A percentile compares a stretch with the other conserved stretches of the same genome.
Evolutionary conservation across 2,797 vertebrate species (phyloP).

Genomic region (Argentina silus): DNA sequence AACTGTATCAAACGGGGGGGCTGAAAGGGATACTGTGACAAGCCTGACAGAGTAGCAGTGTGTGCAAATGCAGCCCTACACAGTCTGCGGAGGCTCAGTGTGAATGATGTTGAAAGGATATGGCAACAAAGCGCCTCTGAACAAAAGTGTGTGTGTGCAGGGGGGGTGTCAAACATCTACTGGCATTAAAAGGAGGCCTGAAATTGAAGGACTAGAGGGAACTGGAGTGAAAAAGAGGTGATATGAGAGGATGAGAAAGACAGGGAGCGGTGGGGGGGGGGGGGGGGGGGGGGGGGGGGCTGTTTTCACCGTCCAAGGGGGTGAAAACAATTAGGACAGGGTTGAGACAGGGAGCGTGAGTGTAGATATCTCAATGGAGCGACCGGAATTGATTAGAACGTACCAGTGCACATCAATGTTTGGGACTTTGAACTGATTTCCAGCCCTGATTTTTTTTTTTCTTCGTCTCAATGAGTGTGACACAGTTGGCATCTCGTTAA

Average conservation of each 20-base stretch:
- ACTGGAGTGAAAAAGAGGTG: slow-evolving; percentile 52
- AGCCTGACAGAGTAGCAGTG: slow-evolving; percentile 18
- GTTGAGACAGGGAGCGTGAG: not conserved
- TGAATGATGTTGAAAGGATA: slow-evolving; percentile 52
- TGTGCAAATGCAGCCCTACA: slow-evolving; percentile 21
- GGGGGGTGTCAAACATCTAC: slow-evolving; percentile 12
- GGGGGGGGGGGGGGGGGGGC: not conserved
- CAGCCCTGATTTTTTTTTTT: slow-evolving; percentile 13
- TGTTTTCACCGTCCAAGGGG: not conserved
- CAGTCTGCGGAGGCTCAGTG: slow-evolving; percentile 36
- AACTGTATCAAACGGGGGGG: slow-evolving; percentile 34
- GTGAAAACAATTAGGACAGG: not conserved
- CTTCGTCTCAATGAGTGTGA: not conserved
- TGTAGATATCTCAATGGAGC: slow-evolving; percentile 44
- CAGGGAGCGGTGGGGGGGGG: not conserved
- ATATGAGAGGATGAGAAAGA: slow-evolving; percentile 50
- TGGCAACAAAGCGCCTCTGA: slow-evolving; percentile 33
- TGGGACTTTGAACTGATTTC: slow-evolving; percentile 35
- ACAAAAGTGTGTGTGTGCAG: slow-evolving; percentile 16
- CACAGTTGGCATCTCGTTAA: slow-evolving; percentile 11
- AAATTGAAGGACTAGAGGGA: slow-evolving; percentile 41
- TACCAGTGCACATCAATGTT: slow-evolving; percentile 9
- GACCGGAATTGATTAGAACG: slow-evolving; percentile 44
- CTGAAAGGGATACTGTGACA: slow-evolving; percentile 10
- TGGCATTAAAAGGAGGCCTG: slow-evolving; percentile 20